Conservation (phyloP, 2,888 invertebrate species). For the Chorisops tibialis region DNA sequence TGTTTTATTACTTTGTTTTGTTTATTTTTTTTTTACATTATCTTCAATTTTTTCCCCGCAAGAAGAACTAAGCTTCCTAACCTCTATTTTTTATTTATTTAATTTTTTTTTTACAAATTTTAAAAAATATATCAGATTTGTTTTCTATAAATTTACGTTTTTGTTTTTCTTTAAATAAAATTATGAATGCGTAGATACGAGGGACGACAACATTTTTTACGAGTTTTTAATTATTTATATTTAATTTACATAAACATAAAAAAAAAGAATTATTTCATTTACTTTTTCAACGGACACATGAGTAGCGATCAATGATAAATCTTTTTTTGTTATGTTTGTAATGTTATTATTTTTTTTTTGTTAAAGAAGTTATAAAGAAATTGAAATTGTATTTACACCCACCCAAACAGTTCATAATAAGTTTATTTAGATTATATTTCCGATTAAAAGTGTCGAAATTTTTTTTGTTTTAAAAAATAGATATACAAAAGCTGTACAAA, state of each 20-base stretch:
- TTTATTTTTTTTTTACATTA: background rate
- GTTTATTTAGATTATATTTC: background rate
- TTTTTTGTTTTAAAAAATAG: background rate
- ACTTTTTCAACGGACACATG: no score
- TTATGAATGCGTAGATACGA: background rate
- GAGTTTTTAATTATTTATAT: background rate
- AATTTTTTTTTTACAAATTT: background rate
- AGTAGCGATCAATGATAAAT: background rate
- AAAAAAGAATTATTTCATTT: background rate
- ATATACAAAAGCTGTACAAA: background rate
- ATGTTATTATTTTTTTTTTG: background rate
- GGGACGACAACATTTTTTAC: background rate
- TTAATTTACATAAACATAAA: background rate
- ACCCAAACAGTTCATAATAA: background rate
- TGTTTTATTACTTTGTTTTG: background rate
- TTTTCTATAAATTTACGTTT: background rate
- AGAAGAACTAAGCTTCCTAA: background rate
- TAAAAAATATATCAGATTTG: background rate
- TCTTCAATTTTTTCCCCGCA: background rate
- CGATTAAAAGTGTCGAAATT: no score
- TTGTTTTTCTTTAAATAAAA: background rate
- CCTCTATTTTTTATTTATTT: background rate
- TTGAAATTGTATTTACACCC: background rate
- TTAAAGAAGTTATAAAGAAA: background rate
- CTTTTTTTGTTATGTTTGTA: background rate